These are phyloP conservation scores for Semibalanus balanoides DNA, from an alignment of 1,140 invertebrate genomes.

Conservation along the genomic window DNA sequence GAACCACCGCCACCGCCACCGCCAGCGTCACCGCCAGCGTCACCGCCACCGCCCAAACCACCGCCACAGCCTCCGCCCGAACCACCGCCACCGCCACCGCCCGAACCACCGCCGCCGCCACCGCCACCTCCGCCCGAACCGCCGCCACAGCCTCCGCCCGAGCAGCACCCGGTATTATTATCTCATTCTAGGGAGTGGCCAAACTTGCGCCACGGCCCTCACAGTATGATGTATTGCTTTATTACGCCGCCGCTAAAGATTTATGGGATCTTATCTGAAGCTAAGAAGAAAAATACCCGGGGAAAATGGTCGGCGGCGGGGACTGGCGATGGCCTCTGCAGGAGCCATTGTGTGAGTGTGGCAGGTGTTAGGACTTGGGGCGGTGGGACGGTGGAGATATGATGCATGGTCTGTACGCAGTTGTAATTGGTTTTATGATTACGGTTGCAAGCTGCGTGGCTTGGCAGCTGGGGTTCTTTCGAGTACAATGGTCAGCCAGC, in stretches of 20 bases:
- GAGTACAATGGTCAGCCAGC: too few species aligned
- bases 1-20: too few species aligned
- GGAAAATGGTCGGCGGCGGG: not conserved
- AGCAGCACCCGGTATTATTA: not conserved
- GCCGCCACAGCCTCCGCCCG: too few species aligned
- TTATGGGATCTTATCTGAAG: slow-evolving; percentile 2
- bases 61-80: too few species aligned
- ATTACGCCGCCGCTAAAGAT: not conserved
- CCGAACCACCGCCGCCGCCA: too few species aligned
- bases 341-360: not conserved
- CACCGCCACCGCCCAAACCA: too few species aligned
- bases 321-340: not conserved
- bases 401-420: not conserved
- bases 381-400: too few species aligned
- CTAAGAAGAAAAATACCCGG: not conserved
- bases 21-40: too few species aligned
- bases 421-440: not conserved
- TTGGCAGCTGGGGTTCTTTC: too few species aligned
- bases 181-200: slow-evolving; percentile 1
- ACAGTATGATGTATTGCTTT: not conserved
- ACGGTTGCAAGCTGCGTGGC: not conserved
- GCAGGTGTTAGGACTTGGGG: not conserved
- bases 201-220: not conserved
- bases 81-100: too few species aligned
- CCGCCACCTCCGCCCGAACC: too few species aligned